These are phyloP conservation scores for Morpho deidamia DNA, from an alignment of 2,888 invertebrate species.

Conservation along the genomic window DNA sequence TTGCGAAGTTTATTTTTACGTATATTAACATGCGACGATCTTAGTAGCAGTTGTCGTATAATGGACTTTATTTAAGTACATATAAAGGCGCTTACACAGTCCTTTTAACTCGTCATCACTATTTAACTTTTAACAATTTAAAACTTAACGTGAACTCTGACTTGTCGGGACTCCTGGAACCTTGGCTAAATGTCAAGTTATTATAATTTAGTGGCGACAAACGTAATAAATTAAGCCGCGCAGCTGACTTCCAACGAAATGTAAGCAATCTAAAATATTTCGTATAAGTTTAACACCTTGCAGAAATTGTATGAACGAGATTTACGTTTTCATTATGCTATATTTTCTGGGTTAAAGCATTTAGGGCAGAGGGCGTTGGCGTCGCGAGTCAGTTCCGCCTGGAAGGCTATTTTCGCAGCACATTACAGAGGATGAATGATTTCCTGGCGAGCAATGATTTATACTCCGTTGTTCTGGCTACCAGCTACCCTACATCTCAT, in stretches of 20 bases:
- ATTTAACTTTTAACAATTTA: not conserved
- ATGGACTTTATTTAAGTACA: too few species aligned
- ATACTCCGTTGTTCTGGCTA: constrained; percentile 45
- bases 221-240: constrained; percentile 18
- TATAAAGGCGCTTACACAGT: too few species aligned
- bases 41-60: too few species aligned
- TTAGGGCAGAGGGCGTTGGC: constrained; percentile 57
- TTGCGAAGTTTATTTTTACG: too few species aligned
- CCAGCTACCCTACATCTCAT: constrained; percentile 24
- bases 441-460: constrained; percentile 73
- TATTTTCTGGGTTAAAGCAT: constrained; percentile 57
- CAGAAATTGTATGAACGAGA: constrained; percentile 28
- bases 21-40: too few species aligned
- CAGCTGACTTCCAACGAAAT: constrained; percentile 13
- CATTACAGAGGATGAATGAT: constrained; percentile 76
- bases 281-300: constrained; percentile 28
- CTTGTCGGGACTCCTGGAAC: constrained; percentile 42
- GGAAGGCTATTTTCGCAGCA: constrained; percentile 76
- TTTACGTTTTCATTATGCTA: constrained; percentile 44
- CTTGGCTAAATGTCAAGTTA: constrained; percentile 25
- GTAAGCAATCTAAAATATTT: constrained; percentile 29
- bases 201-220: constrained; percentile 16
- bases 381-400: constrained; percentile 46
- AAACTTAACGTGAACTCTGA: constrained; percentile 13
- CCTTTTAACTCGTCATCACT: too few species aligned